phyloP scores from a whole-genome alignment of 1,140 invertebrate species.

The Lysiphlebus fabarum region DNA sequence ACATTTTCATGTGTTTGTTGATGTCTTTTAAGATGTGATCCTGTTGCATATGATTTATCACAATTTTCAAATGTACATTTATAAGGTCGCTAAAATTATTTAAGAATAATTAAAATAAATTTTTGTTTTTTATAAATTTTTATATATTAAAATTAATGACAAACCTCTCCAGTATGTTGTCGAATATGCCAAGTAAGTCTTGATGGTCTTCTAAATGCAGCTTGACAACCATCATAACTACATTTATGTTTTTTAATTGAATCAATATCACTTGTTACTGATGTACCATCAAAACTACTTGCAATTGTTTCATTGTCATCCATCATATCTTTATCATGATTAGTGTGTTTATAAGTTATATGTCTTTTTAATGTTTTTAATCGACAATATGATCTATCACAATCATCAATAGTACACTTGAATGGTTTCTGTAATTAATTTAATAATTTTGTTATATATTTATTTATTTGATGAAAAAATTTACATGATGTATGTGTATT shows the following conservation, averaged over 20 bases:
- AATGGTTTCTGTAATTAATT: too few relatives aligned
- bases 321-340: too few relatives aligned
- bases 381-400: too few relatives aligned
- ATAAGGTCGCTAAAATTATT: neutral
- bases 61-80: constrained; percentile 7
- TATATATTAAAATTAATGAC: neutral
- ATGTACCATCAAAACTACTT: too few relatives aligned
- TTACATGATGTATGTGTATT: too few relatives aligned
- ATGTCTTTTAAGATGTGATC: constrained; percentile 4
- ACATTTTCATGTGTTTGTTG: neutral
- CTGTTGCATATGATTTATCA: neutral
- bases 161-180: constrained; percentile 42
- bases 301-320: too few relatives aligned
- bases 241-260: constrained; percentile 34
- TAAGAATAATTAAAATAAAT: neutral
- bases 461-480: too few relatives aligned
- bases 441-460: too few relatives aligned
- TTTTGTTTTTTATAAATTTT: neutral
- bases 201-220: constrained; percentile 33
- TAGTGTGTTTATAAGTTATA: too few relatives aligned
- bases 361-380: too few relatives aligned
- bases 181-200: constrained; percentile 36
- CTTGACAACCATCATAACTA: constrained; percentile 31
- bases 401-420: too few relatives aligned
- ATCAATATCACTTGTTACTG: too few relatives aligned